Base-by-base conservation (phyloP, 2,888 invertebrate species). In the Endomychus coccineus region DNA sequence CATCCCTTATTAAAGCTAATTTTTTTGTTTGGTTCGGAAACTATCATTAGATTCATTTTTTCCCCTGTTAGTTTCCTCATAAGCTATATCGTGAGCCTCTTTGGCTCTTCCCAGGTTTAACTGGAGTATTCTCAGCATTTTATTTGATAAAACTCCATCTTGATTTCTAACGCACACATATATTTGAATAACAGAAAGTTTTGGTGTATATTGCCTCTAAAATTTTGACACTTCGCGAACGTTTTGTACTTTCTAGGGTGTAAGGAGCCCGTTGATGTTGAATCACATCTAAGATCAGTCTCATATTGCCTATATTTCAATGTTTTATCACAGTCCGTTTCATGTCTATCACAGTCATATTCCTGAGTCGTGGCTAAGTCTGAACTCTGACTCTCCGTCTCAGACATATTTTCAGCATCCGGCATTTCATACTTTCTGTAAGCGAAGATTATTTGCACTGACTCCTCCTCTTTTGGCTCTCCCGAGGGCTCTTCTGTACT, bases 1-100 rank as follows among this genome's bases (percentile, higher is more conserved):
- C 27, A 27, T 3, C 27, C 27, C 9, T 7, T 11, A 2, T 13
- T 13, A 9, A n/a, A 2, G 7, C 14, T 4, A 3, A 27, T 27
- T 13, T 27, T 27, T 27, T 27, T 27, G 15, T 14, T 27, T 2
- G 27, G 27, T 27, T 27, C 27, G 15, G 27, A 27, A 3, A 27
- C 12, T 4, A 27, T 13, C 4, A 27, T 2, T 2, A 27, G 4
- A 7, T 27, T 16, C n/a, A 27, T 27, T 13, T n/a, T 27, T 13
- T 14, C 7, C 14, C n/a, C 14, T 13, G 3, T 3, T 27, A 3
- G 14, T 16, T 2, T 2, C 27, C 13, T 3, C 14, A 5, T 2
- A 27, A 4, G 27, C 27, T 4, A 27, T 2, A 13, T 27, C 27
- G n/a, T 14, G 27, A 3, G 27, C 27, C 14, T 2, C 14, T 13